A percentile compares a stretch with the other conserved stretches of the same genome.
phyloP scores from a whole-genome alignment of 2,888 invertebrate species.

The Nymphalis c-album region DNA sequence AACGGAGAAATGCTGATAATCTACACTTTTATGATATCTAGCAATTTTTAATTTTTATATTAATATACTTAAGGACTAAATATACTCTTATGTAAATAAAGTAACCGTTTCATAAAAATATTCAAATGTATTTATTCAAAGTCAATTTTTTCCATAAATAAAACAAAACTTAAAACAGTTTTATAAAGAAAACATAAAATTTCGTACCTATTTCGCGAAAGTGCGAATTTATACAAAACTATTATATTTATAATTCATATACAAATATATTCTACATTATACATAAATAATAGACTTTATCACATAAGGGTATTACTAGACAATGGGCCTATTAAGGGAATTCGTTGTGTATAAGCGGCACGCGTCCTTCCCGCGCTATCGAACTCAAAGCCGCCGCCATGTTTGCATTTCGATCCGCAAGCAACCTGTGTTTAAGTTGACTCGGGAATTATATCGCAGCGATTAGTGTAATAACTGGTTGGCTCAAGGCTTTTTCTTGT shows the following conservation, averaged over 20 bases:
- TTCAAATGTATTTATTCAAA: too few relatives aligned
- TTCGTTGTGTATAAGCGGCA: conserved; percentile 47
- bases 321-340: conserved; percentile 17
- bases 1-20: too few relatives aligned
- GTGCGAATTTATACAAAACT: too few relatives aligned
- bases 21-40: too few relatives aligned
- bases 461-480: conserved; percentile 82
- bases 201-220: neutral
- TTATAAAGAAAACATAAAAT: too few relatives aligned
- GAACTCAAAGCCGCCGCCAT: conserved; percentile 78
- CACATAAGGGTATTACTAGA: conserved; percentile 5
- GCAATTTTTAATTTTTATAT: too few relatives aligned
- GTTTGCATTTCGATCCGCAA: conserved; percentile 81
- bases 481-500: conserved; percentile 73
- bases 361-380: conserved; percentile 64
- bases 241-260: too few relatives aligned
- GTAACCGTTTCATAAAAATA: too few relatives aligned
- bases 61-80: too few relatives aligned
- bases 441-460: conserved; percentile 81
- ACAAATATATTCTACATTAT: neutral
- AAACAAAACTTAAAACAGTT: too few relatives aligned
- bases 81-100: too few relatives aligned
- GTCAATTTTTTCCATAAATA: too few relatives aligned
- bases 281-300: conserved; percentile 6
- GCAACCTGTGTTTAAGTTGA: conserved; percentile 82